A percentile compares a stretch with the other conserved stretches of the same genome.
Conservation (phyloP, 2,888 invertebrate species). For the Bruchidius siliquastri region DNA sequence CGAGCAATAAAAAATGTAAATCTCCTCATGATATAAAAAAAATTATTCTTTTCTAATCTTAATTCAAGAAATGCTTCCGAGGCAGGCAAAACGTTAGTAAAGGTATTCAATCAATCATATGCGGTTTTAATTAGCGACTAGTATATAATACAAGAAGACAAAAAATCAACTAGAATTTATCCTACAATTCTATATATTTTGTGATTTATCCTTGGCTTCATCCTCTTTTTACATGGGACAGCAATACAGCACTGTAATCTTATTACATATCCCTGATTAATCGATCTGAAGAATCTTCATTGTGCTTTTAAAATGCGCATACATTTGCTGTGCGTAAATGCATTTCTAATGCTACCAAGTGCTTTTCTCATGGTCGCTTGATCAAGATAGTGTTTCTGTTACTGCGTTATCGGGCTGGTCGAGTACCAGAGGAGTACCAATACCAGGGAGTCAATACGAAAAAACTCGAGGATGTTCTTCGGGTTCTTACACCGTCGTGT, state of each 20-base stretch:
- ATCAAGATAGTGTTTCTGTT: neutral
- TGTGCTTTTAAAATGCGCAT: neutral
- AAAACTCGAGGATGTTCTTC: neutral
- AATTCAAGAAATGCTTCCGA: too few species aligned
- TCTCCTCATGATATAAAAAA: too few species aligned
- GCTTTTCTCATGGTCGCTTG: neutral
- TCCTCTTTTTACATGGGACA: neutral
- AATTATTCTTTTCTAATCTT: too few species aligned
- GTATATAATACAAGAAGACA: too few species aligned
- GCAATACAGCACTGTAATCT: neutral
- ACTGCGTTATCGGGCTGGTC: neutral
- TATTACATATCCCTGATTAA: neutral
- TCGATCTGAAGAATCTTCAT: neutral
- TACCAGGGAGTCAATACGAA: neutral
- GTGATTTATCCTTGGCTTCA: too few species aligned
- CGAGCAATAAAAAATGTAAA: too few species aligned
- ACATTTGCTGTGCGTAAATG: neutral
- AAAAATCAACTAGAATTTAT: too few species aligned
- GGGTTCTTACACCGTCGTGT: neutral
- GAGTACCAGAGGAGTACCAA: neutral
- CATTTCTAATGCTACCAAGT: neutral
- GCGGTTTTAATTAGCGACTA: too few species aligned
- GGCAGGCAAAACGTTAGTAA: too few species aligned
- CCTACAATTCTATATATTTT: too few species aligned
- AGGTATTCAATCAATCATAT: too few species aligned